These are phyloP conservation scores for Liodrosophila aerea DNA, from an alignment of 2,888 invertebrate genomes.

Conservation along the genomic window DNA sequence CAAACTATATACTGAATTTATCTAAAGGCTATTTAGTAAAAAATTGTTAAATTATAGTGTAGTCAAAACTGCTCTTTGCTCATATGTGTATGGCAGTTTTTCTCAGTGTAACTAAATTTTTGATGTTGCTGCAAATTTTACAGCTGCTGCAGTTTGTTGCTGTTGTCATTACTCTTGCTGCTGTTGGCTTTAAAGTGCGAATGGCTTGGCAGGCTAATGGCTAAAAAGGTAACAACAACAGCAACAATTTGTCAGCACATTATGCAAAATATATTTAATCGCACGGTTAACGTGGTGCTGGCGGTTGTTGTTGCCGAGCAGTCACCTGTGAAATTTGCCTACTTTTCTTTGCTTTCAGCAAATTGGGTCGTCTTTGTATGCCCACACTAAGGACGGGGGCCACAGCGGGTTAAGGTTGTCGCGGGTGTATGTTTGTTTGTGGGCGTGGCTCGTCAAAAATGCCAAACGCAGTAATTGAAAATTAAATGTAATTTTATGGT, in stretches of 20 bases:
- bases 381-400: neutral
- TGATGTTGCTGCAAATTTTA: conserved; percentile 66
- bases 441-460: conserved; percentile 41
- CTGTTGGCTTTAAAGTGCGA: conserved; percentile 13
- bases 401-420: neutral
- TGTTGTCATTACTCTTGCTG: conserved; percentile 16
- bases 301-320: conserved; percentile 13
- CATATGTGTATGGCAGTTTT: neutral
- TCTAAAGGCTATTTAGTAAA: too few relatives aligned
- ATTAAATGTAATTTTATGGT: conserved; percentile 74
- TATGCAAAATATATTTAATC: conserved; percentile 42
- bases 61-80: too few relatives aligned
- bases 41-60: too few relatives aligned
- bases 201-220: conserved; percentile 44
- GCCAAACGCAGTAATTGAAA: conserved; percentile 68
- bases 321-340: conserved; percentile 27
- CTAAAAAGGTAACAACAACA: conserved; percentile 29
- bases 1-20: too few relatives aligned
- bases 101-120: conserved; percentile 55
- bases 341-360: conserved; percentile 21
- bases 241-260: conserved; percentile 53
- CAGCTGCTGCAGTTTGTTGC: conserved; percentile 58
- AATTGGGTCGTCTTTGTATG: conserved; percentile 36
- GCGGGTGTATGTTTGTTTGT: conserved; percentile 1
- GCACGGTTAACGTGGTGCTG: conserved; percentile 19